Percentiles rank a stretch among this genome's conserved stretches.
Conservation (phyloP, 2,797 vertebrate species). For the Synanceia verrucosa region DNA sequence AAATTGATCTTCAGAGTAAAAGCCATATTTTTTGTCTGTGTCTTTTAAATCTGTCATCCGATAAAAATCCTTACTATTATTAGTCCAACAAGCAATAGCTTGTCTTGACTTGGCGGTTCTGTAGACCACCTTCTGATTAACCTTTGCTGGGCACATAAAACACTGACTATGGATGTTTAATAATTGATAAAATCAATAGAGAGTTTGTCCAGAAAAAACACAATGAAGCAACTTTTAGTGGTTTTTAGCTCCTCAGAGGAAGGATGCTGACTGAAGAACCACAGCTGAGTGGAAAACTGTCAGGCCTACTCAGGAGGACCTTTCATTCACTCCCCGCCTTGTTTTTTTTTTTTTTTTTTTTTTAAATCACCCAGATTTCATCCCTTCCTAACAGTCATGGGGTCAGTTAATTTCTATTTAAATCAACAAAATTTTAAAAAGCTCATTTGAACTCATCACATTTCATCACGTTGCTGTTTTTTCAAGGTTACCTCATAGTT, state of each 20-base stretch:
- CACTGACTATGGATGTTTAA: constrained; percentile 9
- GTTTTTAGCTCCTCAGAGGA: not conserved
- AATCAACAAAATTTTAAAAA: not conserved
- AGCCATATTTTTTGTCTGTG: no score
- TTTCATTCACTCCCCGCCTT: not conserved
- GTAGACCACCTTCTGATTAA: not conserved
- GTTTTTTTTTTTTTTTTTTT: not conserved
- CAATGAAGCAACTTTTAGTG: constrained; percentile 14
- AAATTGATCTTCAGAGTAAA: no score
- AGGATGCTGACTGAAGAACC: not conserved
- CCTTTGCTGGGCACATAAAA: not conserved
- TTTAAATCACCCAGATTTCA: not conserved
- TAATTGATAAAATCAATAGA: not conserved
- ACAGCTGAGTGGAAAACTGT: constrained; percentile 13
- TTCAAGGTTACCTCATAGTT: not conserved
- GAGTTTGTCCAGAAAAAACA: constrained; percentile 22
- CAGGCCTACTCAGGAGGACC: not conserved
- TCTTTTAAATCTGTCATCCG: no score
- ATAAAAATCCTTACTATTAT: not conserved
- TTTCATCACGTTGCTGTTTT: not conserved
- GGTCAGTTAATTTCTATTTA: not conserved
- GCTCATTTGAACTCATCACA: no score
- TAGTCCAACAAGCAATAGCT: not conserved
- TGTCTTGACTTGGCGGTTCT: not conserved
- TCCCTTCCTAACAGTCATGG: not conserved